A percentile compares a stretch with the other conserved stretches of the same genome.
Conservation (phyloP, 2,113 vertebrate genomes). For the Suricata suricatta region DNA sequence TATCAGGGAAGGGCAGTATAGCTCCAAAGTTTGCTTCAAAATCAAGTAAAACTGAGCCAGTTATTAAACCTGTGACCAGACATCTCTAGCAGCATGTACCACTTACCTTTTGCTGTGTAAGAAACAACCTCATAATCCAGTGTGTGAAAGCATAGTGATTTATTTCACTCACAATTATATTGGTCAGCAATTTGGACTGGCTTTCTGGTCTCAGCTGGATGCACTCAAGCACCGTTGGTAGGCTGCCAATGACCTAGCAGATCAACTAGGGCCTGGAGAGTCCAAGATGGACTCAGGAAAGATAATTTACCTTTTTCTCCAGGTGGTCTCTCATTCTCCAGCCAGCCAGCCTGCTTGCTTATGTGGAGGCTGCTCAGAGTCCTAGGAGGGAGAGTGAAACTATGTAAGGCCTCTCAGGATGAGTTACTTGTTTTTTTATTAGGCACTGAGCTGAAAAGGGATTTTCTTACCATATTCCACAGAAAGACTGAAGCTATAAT, state of each 20-base stretch:
- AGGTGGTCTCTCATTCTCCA: background rate
- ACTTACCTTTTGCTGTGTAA: background rate
- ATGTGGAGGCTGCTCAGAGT: background rate
- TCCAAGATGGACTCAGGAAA: background rate
- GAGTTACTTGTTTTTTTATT: background rate
- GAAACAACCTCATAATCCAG: constrained; percentile 16
- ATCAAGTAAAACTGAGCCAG: background rate
- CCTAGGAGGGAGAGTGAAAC: background rate
- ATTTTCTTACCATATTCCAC: background rate
- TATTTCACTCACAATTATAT: constrained; percentile 27
- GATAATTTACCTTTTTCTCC: background rate
- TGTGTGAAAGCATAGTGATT: constrained; percentile 45
- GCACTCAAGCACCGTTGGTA: background rate
- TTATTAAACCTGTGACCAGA: background rate
- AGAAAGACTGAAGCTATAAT: background rate
- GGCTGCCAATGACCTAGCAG: background rate
- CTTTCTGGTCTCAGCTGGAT: background rate
- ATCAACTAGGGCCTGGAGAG: background rate
- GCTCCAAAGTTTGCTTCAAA: background rate
- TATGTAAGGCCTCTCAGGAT: background rate
- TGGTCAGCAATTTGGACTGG: background rate
- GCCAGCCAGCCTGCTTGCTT: background rate
- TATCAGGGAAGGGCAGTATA: background rate
- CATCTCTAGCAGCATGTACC: background rate
- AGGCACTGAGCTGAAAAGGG: background rate